Evolutionary conservation across 2,888 invertebrate genomes (phyloP).

Genomic region (Hoplodrina blanda): DNA sequence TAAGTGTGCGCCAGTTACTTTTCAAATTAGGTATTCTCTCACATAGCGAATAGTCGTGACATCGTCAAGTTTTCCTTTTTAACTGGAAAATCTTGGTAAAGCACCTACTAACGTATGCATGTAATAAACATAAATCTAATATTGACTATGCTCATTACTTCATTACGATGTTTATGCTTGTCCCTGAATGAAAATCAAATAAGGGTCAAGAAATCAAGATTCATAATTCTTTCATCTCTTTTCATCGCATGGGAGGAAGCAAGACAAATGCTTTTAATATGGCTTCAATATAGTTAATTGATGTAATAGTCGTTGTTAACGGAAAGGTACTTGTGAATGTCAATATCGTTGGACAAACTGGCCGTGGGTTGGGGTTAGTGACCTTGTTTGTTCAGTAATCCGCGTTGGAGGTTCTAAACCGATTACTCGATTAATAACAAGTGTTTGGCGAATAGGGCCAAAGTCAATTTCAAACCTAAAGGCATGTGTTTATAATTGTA

Average conservation of each 20-base stretch:
- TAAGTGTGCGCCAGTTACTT: conserved; percentile 1
- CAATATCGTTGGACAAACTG: conserved; percentile 41
- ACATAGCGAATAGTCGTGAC: conserved; percentile 2
- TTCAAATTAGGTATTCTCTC: conserved; percentile 17
- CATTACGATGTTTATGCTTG: conserved; percentile 16
- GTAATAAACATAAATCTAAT: conserved; percentile 26
- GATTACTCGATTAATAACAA: conserved; percentile 39
- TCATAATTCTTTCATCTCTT: conserved; percentile 3
- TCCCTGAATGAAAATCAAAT: conserved; percentile 39
- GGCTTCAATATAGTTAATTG: conserved; percentile 23
- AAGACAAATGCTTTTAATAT: conserved; percentile 5
- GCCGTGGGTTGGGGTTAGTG: conserved; percentile 43
- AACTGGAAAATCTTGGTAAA: conserved; percentile 7
- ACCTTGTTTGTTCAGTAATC: conserved; percentile 42
- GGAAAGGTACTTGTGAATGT: conserved; percentile 39
- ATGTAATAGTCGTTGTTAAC: conserved; percentile 11
- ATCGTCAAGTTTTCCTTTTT: conserved; percentile 9
- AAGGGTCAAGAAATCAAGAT: conserved; percentile 27
- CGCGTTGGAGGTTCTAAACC: conserved; percentile 37
- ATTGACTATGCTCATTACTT: conserved; percentile 22
- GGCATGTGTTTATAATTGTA: not conserved
- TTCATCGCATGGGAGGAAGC: not conserved
- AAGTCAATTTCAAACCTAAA: not conserved
- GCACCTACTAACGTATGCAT: conserved; percentile 4
- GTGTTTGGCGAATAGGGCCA: conserved; percentile 16